Conservation (phyloP, 2,797 vertebrate genomes). For the Acanthopagrus latus region DNA sequence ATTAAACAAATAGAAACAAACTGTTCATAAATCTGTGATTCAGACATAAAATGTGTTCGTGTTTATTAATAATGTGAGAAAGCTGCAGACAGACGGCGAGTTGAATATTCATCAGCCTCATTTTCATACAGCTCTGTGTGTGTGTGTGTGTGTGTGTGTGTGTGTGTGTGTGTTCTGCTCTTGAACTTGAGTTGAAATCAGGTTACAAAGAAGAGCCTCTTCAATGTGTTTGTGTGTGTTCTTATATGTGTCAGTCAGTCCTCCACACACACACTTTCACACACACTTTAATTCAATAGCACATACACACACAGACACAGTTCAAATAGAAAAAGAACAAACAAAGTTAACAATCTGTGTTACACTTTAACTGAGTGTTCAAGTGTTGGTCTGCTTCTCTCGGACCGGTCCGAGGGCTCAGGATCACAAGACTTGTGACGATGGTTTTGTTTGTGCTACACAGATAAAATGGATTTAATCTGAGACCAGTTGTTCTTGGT, state of each 20-base stretch:
- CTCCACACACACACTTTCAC: background rate
- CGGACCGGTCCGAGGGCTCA: too few relatives aligned
- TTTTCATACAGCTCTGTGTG: constrained; percentile 27
- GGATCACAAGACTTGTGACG: too few relatives aligned
- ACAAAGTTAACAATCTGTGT: too few relatives aligned
- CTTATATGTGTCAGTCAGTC: background rate
- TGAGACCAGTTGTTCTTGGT: too few relatives aligned
- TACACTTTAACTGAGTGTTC: too few relatives aligned
- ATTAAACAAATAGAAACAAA: too few relatives aligned
- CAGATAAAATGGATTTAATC: too few relatives aligned
- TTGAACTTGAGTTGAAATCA: constrained; percentile 38
- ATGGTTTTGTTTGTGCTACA: too few relatives aligned
- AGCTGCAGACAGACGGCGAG: background rate
- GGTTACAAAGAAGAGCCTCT: constrained; percentile 6
- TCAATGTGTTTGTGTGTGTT: constrained; percentile 1
- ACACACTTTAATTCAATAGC: background rate
- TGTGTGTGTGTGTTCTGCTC: constrained; percentile 21
- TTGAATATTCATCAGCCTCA: constrained; percentile 41
- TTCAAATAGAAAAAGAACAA: too few relatives aligned
- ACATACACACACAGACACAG: too few relatives aligned
- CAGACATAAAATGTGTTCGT: too few relatives aligned
- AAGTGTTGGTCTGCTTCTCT: too few relatives aligned
- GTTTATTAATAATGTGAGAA: background rate
- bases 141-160: constrained; percentile 15
- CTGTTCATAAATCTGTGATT: background rate